Conservation (phyloP, 2,797 vertebrate species). For the Myiothlypis coronata region DNA sequence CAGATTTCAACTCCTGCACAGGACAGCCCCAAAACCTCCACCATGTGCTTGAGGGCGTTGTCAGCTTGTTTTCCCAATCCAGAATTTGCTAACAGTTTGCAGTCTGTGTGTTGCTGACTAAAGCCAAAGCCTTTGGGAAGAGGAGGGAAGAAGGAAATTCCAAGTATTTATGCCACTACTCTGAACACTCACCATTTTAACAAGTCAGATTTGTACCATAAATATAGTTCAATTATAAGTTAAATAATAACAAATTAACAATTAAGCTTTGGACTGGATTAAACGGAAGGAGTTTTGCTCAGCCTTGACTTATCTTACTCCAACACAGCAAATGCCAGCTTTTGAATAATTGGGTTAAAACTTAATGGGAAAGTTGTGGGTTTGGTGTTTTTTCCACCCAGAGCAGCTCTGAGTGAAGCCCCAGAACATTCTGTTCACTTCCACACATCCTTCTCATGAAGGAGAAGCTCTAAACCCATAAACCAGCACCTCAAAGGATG, state of each 20-base stretch:
- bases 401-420: neutral
- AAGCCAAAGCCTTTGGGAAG: neutral
- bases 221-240: neutral
- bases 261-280: neutral
- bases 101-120: neutral
- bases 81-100: neutral
- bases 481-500: neutral
- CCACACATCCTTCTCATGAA: neutral
- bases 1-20: neutral
- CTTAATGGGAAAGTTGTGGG: neutral
- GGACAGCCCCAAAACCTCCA: neutral
- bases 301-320: neutral
- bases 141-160: neutral
- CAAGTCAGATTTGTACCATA: neutral
- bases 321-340: neutral
- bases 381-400: too few species aligned
- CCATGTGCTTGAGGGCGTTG: neutral
- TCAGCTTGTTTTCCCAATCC: neutral
- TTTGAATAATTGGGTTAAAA: neutral
- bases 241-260: neutral
- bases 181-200: neutral
- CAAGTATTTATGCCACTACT: neutral
- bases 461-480: neutral
- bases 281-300: neutral
- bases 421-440: neutral